These are phyloP conservation scores for Osmerus mordax DNA, from an alignment of 2,113 vertebrate genomes.

Conservation along the genomic window DNA sequence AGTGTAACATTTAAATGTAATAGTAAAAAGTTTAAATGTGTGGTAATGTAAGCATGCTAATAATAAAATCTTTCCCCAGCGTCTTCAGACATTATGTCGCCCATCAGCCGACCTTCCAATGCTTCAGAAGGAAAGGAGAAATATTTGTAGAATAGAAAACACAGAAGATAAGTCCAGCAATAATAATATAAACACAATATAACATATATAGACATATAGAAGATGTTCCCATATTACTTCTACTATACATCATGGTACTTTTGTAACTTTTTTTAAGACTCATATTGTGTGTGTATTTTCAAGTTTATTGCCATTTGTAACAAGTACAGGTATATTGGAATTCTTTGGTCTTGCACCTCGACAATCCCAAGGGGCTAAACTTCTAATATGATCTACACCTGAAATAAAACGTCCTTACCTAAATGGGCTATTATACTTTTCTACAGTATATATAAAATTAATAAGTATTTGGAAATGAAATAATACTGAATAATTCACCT, in stretches of 20 bases:
- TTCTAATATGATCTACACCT: too few species aligned
- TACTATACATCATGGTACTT: not conserved
- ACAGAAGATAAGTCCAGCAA: slow-evolving; percentile 16
- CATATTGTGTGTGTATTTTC: too few species aligned
- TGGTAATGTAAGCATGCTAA: not conserved
- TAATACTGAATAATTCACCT: too few species aligned
- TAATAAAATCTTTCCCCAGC: slow-evolving; percentile 32
- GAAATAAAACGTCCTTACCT: too few species aligned
- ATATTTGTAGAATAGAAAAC: not conserved
- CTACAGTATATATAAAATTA: too few species aligned
- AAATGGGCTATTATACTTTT: too few species aligned
- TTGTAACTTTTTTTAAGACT: too few species aligned
- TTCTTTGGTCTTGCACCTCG: too few species aligned
- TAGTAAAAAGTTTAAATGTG: not conserved
- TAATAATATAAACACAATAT: not conserved
- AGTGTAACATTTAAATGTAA: not conserved
- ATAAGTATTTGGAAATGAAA: too few species aligned
- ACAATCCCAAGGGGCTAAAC: too few species aligned
- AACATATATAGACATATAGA: not conserved
- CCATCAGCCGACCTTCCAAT: slow-evolving; percentile 52
- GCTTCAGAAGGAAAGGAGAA: slow-evolving; percentile 36
- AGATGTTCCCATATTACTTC: not conserved
- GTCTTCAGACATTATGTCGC: slow-evolving; percentile 44
- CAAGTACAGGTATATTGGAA: too few species aligned
- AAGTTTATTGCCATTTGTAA: too few species aligned